These are phyloP conservation scores for Tarsius wallacei DNA, from an alignment of 2,797 vertebrate genomes.

Conservation along the genomic window DNA sequence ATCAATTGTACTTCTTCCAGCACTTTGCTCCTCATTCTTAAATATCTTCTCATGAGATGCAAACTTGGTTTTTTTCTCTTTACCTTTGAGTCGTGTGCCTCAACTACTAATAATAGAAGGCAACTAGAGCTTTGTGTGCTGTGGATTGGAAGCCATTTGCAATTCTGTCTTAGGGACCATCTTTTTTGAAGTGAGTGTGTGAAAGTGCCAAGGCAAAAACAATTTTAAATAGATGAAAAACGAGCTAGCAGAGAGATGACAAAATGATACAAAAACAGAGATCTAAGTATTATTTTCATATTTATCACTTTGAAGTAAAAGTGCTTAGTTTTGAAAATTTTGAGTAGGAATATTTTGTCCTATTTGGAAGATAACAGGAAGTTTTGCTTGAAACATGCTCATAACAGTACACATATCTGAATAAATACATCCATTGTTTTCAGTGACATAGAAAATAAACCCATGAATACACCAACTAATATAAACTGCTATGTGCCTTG, in stretches of 20 bases:
- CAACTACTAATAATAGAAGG: neutral
- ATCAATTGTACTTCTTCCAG: neutral
- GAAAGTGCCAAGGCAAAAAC: neutral
- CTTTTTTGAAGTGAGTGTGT: neutral
- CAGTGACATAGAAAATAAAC: neutral
- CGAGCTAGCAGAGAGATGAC: neutral
- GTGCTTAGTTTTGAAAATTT: neutral
- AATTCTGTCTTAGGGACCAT: neutral
- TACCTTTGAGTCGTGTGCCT: neutral
- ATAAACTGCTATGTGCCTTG: neutral
- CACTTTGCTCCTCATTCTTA: neutral
- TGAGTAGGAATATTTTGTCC: neutral
- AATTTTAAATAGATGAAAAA: conserved; percentile 10
- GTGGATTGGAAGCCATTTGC: neutral
- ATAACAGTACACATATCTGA: neutral
- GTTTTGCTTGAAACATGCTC: neutral
- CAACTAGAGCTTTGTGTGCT: neutral
- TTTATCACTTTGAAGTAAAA: neutral
- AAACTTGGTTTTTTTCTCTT: neutral
- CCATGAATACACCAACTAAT: neutral
- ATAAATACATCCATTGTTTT: neutral
- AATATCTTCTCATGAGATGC: neutral
- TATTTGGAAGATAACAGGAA: neutral
- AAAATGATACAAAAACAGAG: neutral
- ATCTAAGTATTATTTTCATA: neutral